Percentiles rank a stretch among this genome's conserved stretches.
Evolutionary conservation across 2,797 vertebrate genomes (phyloP).

Genomic region (Rousettus madagascariensis): DNA sequence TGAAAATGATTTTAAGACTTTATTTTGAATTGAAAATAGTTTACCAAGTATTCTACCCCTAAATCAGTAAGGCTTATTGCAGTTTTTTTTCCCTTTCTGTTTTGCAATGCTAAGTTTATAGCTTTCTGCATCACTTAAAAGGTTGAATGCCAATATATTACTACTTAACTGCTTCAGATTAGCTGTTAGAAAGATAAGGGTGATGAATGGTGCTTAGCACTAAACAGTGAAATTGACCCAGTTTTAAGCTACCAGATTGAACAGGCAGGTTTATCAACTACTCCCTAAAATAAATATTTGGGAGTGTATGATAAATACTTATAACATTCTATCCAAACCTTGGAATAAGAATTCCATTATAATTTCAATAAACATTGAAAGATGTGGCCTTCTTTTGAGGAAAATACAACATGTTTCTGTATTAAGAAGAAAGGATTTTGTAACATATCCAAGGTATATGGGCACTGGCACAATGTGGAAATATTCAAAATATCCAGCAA

Average conservation of each 20-base stretch:
- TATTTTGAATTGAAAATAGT: constrained; percentile 38
- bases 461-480: not conserved
- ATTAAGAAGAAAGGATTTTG: constrained; percentile 35
- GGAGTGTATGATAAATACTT: constrained; percentile 36
- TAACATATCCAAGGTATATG: not conserved
- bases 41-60: not conserved
- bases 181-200: constrained; percentile 60
- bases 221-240: constrained; percentile 64
- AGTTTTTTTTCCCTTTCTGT: not conserved
- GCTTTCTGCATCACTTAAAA: constrained; percentile 30
- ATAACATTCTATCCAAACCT: constrained; percentile 35
- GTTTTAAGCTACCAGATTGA: constrained; percentile 55
- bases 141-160: constrained; percentile 50
- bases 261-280: constrained; percentile 60
- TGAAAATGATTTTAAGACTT: constrained; percentile 27
- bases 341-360: constrained; percentile 40
- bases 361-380: constrained; percentile 49
- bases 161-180: constrained; percentile 47
- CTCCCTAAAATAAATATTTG: constrained; percentile 71
- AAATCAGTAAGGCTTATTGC: not conserved
- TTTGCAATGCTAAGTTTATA: constrained; percentile 39
- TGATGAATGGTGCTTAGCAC: constrained; percentile 62
- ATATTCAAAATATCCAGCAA: not conserved
- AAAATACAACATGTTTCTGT: not conserved
- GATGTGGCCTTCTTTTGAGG: constrained; percentile 5